These are phyloP conservation scores for Alentia gelatinosa DNA, from an alignment of 2,888 invertebrate species.

Conservation along the genomic window DNA sequence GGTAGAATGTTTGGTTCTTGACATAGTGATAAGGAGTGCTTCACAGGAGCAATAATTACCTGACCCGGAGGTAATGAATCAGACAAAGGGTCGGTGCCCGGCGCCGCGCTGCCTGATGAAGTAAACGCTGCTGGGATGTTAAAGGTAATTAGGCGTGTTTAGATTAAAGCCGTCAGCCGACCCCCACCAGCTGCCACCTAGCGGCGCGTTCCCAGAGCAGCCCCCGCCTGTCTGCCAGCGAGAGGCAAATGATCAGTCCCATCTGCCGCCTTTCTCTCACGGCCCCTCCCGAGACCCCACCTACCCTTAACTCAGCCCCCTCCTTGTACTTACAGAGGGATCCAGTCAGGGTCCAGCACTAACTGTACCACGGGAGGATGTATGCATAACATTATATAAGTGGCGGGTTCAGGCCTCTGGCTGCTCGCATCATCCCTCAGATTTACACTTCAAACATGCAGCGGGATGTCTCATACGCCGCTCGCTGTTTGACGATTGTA, in stretches of 20 bases:
- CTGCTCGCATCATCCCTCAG: neutral
- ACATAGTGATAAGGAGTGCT: neutral
- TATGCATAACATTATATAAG: no score
- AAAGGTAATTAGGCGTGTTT: constrained; percentile 34
- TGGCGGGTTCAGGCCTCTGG: neutral
- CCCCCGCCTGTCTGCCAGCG: neutral
- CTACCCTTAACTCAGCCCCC: neutral
- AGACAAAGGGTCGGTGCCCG: constrained; percentile 1
- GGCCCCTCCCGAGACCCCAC: neutral
- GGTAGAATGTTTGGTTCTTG: neutral
- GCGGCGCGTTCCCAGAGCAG: neutral
- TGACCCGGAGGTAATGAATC: constrained; percentile 39
- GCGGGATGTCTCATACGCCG: neutral
- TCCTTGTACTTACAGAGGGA: neutral
- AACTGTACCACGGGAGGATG: no score
- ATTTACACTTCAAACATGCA: neutral
- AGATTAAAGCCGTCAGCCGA: constrained; percentile 7
- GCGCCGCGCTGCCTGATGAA: neutral
- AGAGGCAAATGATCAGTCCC: constrained; percentile 11
- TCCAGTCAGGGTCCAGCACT: neutral
- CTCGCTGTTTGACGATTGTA: neutral
- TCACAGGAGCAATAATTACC: constrained; percentile 13
- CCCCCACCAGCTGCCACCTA: neutral
- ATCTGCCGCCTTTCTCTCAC: neutral
- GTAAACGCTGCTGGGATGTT: constrained; percentile 25